A percentile compares a stretch with the other conserved stretches of the same genome.
phyloP scores from a whole-genome alignment of 1,140 invertebrate genomes.

The Wiebesia pumilae region DNA sequence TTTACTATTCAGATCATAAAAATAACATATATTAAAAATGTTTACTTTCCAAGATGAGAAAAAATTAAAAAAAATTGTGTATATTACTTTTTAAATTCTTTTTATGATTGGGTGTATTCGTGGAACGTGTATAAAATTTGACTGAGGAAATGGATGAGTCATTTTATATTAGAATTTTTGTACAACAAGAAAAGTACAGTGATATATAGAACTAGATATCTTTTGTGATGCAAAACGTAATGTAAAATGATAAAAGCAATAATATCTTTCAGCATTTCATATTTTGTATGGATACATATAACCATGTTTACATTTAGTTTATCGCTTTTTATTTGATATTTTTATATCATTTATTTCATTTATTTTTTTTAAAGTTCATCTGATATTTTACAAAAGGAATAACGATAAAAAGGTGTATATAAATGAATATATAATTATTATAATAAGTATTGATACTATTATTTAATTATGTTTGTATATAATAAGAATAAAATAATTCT shows the following conservation, averaged over 20 bases:
- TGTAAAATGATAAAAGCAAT: no score
- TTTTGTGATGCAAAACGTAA: no score
- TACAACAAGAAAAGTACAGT: not conserved
- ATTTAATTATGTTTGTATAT: no score
- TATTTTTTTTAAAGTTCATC: not conserved
- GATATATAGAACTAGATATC: no score
- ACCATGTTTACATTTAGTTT: no score
- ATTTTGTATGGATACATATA: no score
- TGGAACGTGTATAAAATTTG: slow-evolving; percentile 37
- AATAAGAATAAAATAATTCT: no score
- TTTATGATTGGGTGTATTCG: not conserved
- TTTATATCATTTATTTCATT: not conserved
- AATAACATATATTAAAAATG: slow-evolving; percentile 26
- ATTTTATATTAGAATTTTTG: not conserved
- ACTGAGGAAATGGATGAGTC: not conserved
- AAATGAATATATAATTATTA: no score
- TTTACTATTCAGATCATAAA: slow-evolving; percentile 14
- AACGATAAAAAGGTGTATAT: not conserved
- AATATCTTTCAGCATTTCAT: no score
- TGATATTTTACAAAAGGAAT: not conserved
- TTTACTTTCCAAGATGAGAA: slow-evolving; percentile 33
- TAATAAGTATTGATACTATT: no score
- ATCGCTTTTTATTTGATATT: not conserved
- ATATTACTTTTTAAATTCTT: slow-evolving; percentile 6
- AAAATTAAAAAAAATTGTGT: slow-evolving; percentile 23